Conservation (phyloP, 2,797 vertebrate genomes). For the Manis pentadactyla region DNA sequence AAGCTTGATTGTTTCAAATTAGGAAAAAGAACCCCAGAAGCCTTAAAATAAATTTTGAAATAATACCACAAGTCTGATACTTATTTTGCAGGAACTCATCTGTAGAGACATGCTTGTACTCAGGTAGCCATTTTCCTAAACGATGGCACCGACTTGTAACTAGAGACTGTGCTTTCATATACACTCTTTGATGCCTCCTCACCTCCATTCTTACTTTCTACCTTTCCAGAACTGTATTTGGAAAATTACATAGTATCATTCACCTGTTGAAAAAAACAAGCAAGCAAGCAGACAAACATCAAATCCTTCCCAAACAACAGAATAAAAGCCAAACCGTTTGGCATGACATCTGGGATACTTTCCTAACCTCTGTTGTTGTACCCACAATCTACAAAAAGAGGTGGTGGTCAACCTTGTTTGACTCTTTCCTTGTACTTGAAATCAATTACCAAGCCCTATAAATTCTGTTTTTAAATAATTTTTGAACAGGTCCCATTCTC, state of each 20-base stretch:
- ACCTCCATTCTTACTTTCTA: not conserved
- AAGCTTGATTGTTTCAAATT: constrained; percentile 75
- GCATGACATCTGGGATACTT: not conserved
- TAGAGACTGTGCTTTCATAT: not conserved
- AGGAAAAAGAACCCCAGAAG: not conserved
- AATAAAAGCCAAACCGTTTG: not conserved
- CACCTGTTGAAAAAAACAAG: not conserved
- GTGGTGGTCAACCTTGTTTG: not conserved
- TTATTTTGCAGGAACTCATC: constrained; percentile 9
- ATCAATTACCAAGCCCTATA: not conserved
- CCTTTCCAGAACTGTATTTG: not conserved
- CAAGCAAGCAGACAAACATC: not conserved
- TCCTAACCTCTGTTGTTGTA: not conserved
- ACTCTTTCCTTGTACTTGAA: not conserved
- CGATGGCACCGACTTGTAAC: not conserved
- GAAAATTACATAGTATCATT: not conserved
- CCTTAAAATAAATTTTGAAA: constrained; percentile 72
- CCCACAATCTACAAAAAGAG: not conserved
- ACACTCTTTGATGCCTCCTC: not conserved
- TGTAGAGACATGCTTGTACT: not conserved
- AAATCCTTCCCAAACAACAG: not conserved
- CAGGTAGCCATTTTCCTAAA: not conserved
- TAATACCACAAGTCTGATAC: not conserved
- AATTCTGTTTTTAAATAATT: not conserved
- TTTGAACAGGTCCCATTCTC: not conserved